Conservation (phyloP, 1,140 invertebrate species). For the Drosophila baimaii region DNA sequence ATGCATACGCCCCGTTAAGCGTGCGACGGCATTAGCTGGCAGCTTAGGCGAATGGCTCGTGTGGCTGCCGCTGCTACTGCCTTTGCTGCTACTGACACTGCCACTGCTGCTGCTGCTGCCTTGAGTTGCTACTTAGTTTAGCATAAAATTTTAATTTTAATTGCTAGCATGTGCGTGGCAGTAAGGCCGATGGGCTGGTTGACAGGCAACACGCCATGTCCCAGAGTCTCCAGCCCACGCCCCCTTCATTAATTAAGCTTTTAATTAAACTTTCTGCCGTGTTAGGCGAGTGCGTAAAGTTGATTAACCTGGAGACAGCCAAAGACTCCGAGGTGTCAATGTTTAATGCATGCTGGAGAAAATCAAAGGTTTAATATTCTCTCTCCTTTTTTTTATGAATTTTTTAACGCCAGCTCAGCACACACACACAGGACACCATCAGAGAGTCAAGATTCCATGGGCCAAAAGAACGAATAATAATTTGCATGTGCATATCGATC, state of each 20-base stretch:
- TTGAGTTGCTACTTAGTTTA: conserved; percentile 78
- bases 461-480: conserved; percentile 16
- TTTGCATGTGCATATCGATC: conserved; percentile 56
- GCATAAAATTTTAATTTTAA: conserved; percentile 83
- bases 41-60: conserved; percentile 12
- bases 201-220: conserved; percentile 46
- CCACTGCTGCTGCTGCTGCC: conserved; percentile 35
- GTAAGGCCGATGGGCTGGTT: conserved; percentile 37
- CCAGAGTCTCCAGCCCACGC: background rate
- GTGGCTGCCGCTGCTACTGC: background rate
- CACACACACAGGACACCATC: conserved; percentile 18
- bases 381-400: conserved; percentile 32
- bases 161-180: conserved; percentile 81
- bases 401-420: conserved; percentile 21
- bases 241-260: conserved; percentile 72
- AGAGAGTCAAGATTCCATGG: conserved; percentile 12
- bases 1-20: conserved; percentile 40
- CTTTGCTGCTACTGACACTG: too few relatives aligned
- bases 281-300: conserved; percentile 77
- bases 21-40: conserved; percentile 36
- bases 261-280: conserved; percentile 79
- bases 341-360: conserved; percentile 60
- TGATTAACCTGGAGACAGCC: conserved; percentile 65
- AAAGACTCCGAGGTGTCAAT: conserved; percentile 57
- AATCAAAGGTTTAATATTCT: conserved; percentile 27